Conservation (phyloP, 1,140 invertebrate genomes). For the Venustaconcha ellipsiformis region DNA sequence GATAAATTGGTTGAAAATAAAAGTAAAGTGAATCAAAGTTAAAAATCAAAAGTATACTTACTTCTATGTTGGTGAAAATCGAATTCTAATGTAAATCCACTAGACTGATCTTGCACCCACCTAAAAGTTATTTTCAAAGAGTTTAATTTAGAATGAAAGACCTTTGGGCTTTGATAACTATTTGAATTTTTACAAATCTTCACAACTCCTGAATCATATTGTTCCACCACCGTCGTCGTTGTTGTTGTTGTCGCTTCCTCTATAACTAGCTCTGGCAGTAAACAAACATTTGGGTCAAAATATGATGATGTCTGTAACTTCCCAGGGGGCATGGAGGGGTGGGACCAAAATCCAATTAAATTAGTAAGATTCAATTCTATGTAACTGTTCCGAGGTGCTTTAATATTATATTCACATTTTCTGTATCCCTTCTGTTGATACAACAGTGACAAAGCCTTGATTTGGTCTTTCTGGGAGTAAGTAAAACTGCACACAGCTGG, state of each 20-base stretch:
- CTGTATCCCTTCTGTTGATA: constrained; percentile 48
- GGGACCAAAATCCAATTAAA: constrained; percentile 47
- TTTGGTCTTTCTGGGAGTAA: constrained; percentile 48
- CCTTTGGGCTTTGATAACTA: constrained; percentile 44
- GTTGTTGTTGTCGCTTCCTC: constrained; percentile 17
- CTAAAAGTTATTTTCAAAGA: constrained; percentile 50
- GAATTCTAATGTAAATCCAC: constrained; percentile 54
- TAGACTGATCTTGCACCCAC: constrained; percentile 45
- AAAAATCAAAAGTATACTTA: constrained; percentile 29
- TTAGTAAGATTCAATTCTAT: constrained; percentile 52
- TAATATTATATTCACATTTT: constrained; percentile 49
- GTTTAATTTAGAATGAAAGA: constrained; percentile 51
- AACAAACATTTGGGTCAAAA: constrained; percentile 21
- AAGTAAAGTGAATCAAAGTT: too few relatives aligned
- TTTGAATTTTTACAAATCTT: constrained; percentile 44
- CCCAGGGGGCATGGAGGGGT: constrained; percentile 31
- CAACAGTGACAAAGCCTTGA: constrained; percentile 41
- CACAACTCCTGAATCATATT: constrained; percentile 14
- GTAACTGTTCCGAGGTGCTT: constrained; percentile 39
- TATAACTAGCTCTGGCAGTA: constrained; percentile 44
- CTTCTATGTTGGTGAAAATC: constrained; percentile 46
- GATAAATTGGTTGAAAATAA: too few relatives aligned
- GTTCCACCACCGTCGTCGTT: constrained; percentile 17
- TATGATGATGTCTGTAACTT: constrained; percentile 16
- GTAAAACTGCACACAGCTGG: constrained; percentile 56